phyloP scores from a whole-genome alignment of 2,797 vertebrate genomes.

The Sylvia borin region DNA sequence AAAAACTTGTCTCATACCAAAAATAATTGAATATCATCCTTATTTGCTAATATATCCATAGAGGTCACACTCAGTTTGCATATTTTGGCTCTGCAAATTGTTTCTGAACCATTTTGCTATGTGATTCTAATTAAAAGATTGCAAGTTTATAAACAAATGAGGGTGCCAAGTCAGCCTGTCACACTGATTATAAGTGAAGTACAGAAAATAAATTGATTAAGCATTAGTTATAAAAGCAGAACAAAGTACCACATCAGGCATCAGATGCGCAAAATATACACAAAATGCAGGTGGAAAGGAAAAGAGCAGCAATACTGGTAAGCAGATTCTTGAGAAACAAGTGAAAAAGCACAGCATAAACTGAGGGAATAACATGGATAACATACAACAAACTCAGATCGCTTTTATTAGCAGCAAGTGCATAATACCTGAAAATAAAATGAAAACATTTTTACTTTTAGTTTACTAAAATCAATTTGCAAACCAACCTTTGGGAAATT shows the following conservation, averaged over 20 bases:
- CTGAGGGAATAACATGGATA: neutral
- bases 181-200: neutral
- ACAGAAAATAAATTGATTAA: conserved; percentile 6
- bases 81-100: neutral
- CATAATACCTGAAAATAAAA: neutral
- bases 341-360: neutral
- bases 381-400: neutral
- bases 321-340: neutral
- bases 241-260: neutral
- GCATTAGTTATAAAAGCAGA: neutral
- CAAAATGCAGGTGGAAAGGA: neutral
- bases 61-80: neutral
- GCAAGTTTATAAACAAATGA: neutral
- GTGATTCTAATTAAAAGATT: neutral
- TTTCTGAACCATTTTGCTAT: neutral
- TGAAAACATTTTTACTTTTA: neutral
- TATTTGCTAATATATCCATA: neutral
- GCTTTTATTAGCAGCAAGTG: neutral
- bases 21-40: neutral
- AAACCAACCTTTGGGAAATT: neutral
- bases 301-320: neutral
- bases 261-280: neutral
- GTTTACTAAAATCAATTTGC: neutral
- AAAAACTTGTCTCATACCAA: neutral
- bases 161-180: neutral